phyloP scores from a whole-genome alignment of 2,113 vertebrate genomes.

The Alexandromys fortis region DNA sequence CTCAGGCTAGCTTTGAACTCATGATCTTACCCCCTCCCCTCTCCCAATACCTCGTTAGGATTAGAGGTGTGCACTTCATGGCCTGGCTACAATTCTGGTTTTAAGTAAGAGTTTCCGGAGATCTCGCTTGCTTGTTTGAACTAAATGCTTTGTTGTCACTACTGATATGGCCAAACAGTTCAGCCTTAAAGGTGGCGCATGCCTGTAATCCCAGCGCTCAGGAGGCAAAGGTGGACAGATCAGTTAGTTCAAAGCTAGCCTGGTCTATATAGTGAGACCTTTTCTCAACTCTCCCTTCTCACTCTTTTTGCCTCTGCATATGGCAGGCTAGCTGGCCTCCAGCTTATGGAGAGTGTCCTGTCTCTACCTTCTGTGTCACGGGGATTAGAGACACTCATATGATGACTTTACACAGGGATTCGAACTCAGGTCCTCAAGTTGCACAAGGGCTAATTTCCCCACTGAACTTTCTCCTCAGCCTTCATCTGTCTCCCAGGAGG shows the following conservation, averaged over 20 bases:
- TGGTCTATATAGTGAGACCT: background rate
- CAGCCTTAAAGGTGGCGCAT: background rate
- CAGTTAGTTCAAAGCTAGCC: background rate
- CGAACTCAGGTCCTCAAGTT: background rate
- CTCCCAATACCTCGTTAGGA: background rate
- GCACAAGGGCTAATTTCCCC: background rate
- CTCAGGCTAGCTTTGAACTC: background rate
- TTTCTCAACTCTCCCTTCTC: no score
- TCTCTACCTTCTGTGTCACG: background rate
- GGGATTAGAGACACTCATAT: background rate
- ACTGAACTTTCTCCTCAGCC: background rate
- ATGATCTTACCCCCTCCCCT: background rate
- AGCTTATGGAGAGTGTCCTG: background rate
- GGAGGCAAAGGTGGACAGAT: background rate
- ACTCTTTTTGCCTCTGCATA: background rate
- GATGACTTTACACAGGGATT: background rate
- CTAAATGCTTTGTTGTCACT: background rate
- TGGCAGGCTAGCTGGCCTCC: no score
- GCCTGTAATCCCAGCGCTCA: background rate
- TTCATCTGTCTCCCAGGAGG: background rate
- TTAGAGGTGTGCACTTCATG: background rate
- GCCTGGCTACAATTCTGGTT: background rate
- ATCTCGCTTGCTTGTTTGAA: background rate
- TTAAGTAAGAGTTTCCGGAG: slow-evolving; percentile 9
- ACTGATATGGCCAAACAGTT: background rate